Conservation (phyloP, 2,888 invertebrate genomes). For the Acanthococcus lagerstroemiae region DNA sequence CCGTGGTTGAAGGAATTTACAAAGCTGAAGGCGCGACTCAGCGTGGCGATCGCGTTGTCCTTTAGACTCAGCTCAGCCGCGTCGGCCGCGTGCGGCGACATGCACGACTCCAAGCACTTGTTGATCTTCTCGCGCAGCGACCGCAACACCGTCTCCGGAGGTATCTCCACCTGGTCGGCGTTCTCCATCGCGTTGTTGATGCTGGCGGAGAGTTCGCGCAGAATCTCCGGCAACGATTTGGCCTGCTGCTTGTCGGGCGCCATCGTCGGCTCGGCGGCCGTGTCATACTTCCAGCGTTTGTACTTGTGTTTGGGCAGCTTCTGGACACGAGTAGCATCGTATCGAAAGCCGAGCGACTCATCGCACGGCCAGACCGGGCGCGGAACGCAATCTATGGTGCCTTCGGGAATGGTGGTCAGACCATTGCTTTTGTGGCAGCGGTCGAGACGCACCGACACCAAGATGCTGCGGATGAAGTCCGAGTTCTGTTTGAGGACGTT, state of each 20-base stretch:
- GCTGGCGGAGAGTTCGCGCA: constrained; percentile 2
- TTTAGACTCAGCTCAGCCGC: constrained; percentile 21
- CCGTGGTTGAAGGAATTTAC: neutral
- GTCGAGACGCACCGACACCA: constrained; percentile 4
- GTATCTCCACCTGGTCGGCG: neutral
- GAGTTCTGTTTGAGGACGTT: neutral
- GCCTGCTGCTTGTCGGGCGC: neutral
- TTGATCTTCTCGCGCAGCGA: constrained; percentile 14
- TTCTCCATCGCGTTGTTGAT: constrained; percentile 14
- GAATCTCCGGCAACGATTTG: neutral
- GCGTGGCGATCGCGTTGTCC: constrained; percentile 31
- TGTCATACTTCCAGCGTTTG: neutral
- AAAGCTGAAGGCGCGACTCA: constrained; percentile 4
- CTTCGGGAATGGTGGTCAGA: constrained; percentile 5
- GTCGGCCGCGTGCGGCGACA: constrained; percentile 27
- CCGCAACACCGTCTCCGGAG: neutral
- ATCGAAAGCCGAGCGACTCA: neutral
- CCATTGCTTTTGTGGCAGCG: neutral
- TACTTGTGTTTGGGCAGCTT: neutral
- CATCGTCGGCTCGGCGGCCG: neutral
- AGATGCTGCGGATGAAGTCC: constrained; percentile 11
- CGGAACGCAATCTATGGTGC: neutral
- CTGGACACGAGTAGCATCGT: neutral
- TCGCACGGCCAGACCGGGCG: neutral
- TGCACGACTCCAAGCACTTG: neutral